Evolutionary conservation across 2,113 vertebrate genomes (phyloP), one percentile per base, ranked within the genome.

Genomic region (Tyto alba): DNA sequence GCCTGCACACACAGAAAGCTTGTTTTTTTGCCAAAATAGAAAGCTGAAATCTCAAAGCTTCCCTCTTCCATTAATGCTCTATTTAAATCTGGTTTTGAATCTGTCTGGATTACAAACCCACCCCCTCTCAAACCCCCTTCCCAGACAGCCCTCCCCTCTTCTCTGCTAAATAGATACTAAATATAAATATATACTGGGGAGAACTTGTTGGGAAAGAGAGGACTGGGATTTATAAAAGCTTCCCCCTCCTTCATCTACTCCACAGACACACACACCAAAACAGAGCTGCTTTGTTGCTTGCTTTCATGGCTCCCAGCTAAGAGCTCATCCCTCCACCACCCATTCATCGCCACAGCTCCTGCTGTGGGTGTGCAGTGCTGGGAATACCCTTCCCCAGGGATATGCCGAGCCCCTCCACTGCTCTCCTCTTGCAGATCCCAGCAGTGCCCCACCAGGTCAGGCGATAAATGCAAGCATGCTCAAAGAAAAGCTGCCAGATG

Each of bases 61-160:
- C 47, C 60, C 57, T 79, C 53, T 85, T 62, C 60, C 52, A 59
- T 91, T 78, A 88, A 78, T 11, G 30, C 30, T 92, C 53, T 92
- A 74, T 83, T 95, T 90, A 91, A 85, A 5, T 64, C 41, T 43
- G 36, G 7, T 21, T 84, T 83, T 71, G 86, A 87, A 71, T 90
- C 48, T 41, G 47, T 80, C 72, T 89, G 63, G 52, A 83, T 78
- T 68, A 92, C 59, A 92, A 84, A 76, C 45, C 26, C 64, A 60
- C 60, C 63, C 52, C 47, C 32, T 62, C 59, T 53, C 45, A 81
- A 82, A 57, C 9, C 18, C 60, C 60, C 18, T 55, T 85, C 73
- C 63, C 62, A 95, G 82, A 71, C 75, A 74, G 75, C 63, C 48
- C 36, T 85, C 67, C 34, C 29, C 52, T 78, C 27, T 55, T 64